Conservation (phyloP, 2,797 vertebrate genomes). For the Muraenolepis orangiensis region DNA sequence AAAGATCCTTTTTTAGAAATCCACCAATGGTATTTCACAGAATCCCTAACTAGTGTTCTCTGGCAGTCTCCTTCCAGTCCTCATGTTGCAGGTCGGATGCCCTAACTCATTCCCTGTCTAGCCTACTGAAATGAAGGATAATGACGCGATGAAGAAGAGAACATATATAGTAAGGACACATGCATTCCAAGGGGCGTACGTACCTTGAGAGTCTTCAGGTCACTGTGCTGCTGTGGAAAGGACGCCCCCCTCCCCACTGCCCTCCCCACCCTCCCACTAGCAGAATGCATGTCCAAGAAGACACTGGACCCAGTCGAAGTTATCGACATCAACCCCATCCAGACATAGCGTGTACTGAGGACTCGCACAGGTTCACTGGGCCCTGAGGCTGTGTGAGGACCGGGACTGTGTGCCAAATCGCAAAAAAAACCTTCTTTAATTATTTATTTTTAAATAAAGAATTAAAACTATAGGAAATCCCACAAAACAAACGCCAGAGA, state of each 20-base stretch:
- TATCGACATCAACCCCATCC: slow-evolving; percentile 81
- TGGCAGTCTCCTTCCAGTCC: not conserved
- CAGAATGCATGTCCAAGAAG: slow-evolving; percentile 78
- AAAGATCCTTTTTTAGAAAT: too few species aligned
- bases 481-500: slow-evolving; percentile 18
- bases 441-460: too few species aligned
- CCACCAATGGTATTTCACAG: not conserved
- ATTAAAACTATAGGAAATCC: not conserved
- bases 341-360: slow-evolving; percentile 77
- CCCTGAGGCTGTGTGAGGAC: slow-evolving; percentile 62
- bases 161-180: slow-evolving; percentile 28
- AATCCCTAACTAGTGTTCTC: not conserved
- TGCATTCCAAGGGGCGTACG: slow-evolving; percentile 71
- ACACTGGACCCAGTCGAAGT: slow-evolving; percentile 84
- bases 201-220: slow-evolving; percentile 97
- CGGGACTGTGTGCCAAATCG: not conserved
- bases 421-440: too few species aligned
- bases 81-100: not conserved
- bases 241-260: slow-evolving; percentile 84
- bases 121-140: slow-evolving; percentile 13
- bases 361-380: slow-evolving; percentile 98
- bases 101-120: not conserved
- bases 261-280: slow-evolving; percentile 79
- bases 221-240: slow-evolving; percentile 97
- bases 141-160: slow-evolving; percentile 9